These are phyloP conservation scores for Tetranychus truncatus DNA, from an alignment of 2,888 invertebrate species.

Conservation along the genomic window DNA sequence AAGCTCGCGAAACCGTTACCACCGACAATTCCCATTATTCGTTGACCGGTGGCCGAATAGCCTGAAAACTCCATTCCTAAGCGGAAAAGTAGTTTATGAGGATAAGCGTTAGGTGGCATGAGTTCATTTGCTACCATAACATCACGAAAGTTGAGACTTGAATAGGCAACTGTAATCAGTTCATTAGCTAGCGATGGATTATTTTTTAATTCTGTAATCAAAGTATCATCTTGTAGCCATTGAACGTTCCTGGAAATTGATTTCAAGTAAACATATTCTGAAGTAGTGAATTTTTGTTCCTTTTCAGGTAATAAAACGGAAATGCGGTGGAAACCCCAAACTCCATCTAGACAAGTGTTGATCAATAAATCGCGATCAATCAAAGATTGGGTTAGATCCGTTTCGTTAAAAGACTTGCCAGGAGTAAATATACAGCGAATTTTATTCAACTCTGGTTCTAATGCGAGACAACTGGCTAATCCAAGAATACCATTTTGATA, in stretches of 20 bases:
- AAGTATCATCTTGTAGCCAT: slow-evolving; percentile 12
- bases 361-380: slow-evolving; percentile 35
- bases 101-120: slow-evolving; percentile 84
- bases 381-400: slow-evolving; percentile 24
- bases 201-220: background rate
- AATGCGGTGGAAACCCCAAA: slow-evolving; percentile 36
- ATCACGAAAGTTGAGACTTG: slow-evolving; percentile 36
- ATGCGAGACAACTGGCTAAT: slow-evolving; percentile 36
- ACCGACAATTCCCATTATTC: slow-evolving; percentile 33
- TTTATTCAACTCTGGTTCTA: slow-evolving; percentile 30
- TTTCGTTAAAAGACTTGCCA: background rate
- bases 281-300: background rate
- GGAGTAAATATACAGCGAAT: slow-evolving; percentile 22
- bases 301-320: background rate
- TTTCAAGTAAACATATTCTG: background rate
- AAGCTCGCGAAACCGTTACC: slow-evolving; percentile 36
- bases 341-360: slow-evolving; percentile 35
- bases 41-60: slow-evolving; percentile 28
- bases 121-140: slow-evolving; percentile 67
- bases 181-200: slow-evolving; percentile 12
- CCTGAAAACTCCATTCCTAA: slow-evolving; percentile 29
- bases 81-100: slow-evolving; percentile 45
- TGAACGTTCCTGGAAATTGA: background rate
- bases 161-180: slow-evolving; percentile 36
- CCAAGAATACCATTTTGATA: slow-evolving; percentile 36